Percentiles rank a stretch among this genome's conserved stretches.
Conservation (phyloP, 1,140 invertebrate species). For the Ctenoplectra terminalis region DNA sequence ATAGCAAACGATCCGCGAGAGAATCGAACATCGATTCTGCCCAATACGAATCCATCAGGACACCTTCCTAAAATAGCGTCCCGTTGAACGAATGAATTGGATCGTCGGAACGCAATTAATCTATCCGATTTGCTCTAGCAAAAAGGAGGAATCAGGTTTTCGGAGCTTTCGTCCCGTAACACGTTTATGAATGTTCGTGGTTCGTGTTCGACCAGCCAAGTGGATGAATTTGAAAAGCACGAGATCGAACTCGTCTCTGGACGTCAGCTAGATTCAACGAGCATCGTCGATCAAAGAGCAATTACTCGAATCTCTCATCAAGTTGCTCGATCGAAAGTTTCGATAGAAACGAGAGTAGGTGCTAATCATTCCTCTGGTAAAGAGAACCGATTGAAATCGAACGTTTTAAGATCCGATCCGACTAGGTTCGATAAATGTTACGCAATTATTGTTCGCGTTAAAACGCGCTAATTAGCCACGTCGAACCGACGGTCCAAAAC, state of each 20-base stretch:
- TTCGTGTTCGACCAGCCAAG: not conserved
- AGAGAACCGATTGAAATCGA: not conserved
- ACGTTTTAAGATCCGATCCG: slow-evolving; percentile 1
- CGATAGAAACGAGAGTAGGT: not conserved
- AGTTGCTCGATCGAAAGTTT: not conserved
- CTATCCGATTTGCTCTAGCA: not conserved
- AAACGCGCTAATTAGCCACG: not conserved
- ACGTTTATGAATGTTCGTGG: not conserved
- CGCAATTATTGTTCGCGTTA: not conserved
- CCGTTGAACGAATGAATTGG: not conserved
- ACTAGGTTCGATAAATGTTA: not conserved
- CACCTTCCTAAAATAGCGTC: not conserved
- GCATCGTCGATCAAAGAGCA: slow-evolving; percentile 25
- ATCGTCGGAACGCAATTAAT: not conserved
- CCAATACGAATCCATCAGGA: not conserved
- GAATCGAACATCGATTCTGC: too few relatives aligned
- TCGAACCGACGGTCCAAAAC: not conserved
- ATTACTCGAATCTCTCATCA: slow-evolving; percentile 18
- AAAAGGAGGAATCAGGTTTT: not conserved
- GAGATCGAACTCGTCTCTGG: not conserved
- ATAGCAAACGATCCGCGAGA: not conserved
- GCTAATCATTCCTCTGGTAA: not conserved
- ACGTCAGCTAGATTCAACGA: not conserved
- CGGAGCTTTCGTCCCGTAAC: not conserved
- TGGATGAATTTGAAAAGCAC: not conserved